Evolutionary conservation across 2,113 vertebrate genomes (phyloP).

Genomic region (Clupea harengus): DNA sequence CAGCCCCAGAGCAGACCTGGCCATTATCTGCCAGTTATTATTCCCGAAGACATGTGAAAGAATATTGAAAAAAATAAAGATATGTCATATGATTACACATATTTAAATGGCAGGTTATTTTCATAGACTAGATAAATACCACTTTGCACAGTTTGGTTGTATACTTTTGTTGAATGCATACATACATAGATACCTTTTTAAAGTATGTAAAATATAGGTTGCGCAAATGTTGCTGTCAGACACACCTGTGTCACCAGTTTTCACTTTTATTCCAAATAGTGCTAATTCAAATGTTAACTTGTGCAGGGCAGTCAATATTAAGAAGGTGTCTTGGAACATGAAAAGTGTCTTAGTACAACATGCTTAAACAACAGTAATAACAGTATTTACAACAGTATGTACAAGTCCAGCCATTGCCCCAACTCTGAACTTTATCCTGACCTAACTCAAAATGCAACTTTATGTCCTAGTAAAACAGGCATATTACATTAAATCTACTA

Average conservation of each 20-base stretch:
- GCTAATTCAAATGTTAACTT: not conserved
- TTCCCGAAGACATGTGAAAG: too few relatives aligned
- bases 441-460: not conserved
- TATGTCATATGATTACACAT: too few relatives aligned
- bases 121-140: too few relatives aligned
- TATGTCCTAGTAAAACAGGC: not conserved
- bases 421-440: not conserved
- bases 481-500: not conserved
- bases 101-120: too few relatives aligned
- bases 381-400: not conserved
- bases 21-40: too few relatives aligned
- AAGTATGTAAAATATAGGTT: too few relatives aligned
- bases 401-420: not conserved
- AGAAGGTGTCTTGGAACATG: not conserved
- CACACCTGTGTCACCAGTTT: not conserved
- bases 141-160: too few relatives aligned
- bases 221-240: too few relatives aligned
- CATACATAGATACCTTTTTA: too few relatives aligned
- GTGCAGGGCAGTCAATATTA: not conserved
- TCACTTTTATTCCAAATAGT: not conserved
- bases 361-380: not conserved
- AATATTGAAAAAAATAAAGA: not conserved
- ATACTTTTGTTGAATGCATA: too few relatives aligned
- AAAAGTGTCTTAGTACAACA: not conserved
- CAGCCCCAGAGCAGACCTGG: not conserved